Percentiles rank a stretch among this genome's conserved stretches.
Conservation (phyloP, 35 echinoderm and acorn worm species). For the Amphiura filiformis region DNA sequence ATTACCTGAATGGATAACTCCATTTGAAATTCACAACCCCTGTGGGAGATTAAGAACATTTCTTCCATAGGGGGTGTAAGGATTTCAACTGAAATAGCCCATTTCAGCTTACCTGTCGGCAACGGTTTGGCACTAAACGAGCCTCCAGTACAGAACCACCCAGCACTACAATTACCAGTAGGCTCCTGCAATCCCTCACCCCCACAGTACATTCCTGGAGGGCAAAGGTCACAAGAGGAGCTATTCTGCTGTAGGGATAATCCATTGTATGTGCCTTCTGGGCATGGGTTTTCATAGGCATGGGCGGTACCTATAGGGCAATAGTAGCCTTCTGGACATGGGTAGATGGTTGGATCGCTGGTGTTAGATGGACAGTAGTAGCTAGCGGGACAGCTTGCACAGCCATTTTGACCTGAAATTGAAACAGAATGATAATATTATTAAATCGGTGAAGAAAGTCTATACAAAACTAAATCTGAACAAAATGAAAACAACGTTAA, state of each 20-base stretch:
- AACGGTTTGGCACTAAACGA: constrained; percentile 65
- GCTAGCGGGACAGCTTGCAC: constrained; percentile 53
- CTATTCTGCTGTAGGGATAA: constrained; percentile 77
- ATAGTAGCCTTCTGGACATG: constrained; percentile 86
- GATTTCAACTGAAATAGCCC: too few species aligned
- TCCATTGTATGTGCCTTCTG: constrained; percentile 86
- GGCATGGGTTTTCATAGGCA: constrained; percentile 73
- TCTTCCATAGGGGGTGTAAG: too few species aligned
- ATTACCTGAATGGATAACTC: too few species aligned
- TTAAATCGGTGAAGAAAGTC: too few species aligned
- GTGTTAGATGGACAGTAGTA: constrained; percentile 92
- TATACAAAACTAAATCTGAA: too few species aligned
- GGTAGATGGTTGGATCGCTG: constrained; percentile 86
- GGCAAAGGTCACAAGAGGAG: constrained; percentile 89
- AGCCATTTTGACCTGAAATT: constrained; percentile 64
- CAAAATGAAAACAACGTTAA: too few species aligned
- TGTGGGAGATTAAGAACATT: too few species aligned
- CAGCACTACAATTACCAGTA: constrained; percentile 88
- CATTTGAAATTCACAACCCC: too few species aligned
- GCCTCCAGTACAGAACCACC: constrained; percentile 93
- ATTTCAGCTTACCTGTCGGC: constrained; percentile 67
- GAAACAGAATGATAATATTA: neutral
- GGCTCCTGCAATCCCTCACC: constrained; percentile 76
- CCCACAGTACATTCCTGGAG: constrained; percentile 93
- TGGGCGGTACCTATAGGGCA: constrained; percentile 80